Base-by-base conservation (phyloP, 2,113 vertebrate species). In the Leptosomus discolor region DNA sequence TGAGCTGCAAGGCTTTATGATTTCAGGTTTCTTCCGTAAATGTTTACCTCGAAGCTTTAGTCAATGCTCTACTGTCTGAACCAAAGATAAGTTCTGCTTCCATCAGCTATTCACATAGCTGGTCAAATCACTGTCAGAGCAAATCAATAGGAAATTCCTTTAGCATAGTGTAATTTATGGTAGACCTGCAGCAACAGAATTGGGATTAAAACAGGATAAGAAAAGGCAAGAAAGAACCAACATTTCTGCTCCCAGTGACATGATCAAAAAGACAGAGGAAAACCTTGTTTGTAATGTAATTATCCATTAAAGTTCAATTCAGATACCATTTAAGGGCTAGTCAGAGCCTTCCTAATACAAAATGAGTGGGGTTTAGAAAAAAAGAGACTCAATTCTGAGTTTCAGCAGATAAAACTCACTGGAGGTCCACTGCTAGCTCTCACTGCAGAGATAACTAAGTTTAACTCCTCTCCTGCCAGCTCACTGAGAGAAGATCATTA, bases 81-180 rank as follows among this genome's bases (percentile, higher is more conserved):
- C 90, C 94, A 91, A 97, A 98, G 96, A 95, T 93, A 92, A 95
- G 94, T 93, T 95, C 95, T 94, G 97, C 96, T 95, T 96, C 97
- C 95, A 96, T 97, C 98, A 98, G 98, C 98, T 98, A 97, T 97
- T 98, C 98, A 97, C 97, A 97, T 97, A 89, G 97, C 98, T 98
- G 98, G 98, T 98, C 99, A 98, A 98, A 99, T 98, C 98, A 98
- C 98, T 99, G 98, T 99, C 98, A 98, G 95, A 93, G 77, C 93
- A 97, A 98, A 98, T 98, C 98, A 98, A 98, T 98, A 97, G 98
- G 98, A 98, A 98, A 97, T 93, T 97, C 98, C 96, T 96, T 94
- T 96, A 83, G 92, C 95, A 86, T 97, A 95, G 94, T 95, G 97
- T 93, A 97, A 98, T 97, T 97, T 98, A 97, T 97, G 97, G 95